Percentiles rank a stretch among this genome's conserved stretches.
Evolutionary conservation across 2,888 invertebrate genomes (phyloP).

Genomic region (Tuta absoluta): DNA sequence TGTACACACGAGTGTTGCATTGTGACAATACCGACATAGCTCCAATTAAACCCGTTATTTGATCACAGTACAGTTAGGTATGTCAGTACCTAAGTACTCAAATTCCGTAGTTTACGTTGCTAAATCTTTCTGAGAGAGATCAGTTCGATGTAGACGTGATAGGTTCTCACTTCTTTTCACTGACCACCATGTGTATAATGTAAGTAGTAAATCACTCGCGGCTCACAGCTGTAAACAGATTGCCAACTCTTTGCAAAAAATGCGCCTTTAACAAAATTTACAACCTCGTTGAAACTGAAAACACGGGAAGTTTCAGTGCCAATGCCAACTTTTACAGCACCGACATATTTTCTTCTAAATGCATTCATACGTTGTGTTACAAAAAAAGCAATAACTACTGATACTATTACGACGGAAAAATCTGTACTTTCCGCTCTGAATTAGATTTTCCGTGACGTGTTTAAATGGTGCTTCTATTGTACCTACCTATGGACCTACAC

Average conservation of each 20-base stretch:
- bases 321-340: conserved; percentile 40
- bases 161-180: too few relatives aligned
- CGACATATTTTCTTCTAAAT: conserved; percentile 12
- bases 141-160: conserved; percentile 44
- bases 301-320: conserved; percentile 47
- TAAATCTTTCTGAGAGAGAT: conserved; percentile 3
- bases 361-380: neutral
- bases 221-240: conserved; percentile 64
- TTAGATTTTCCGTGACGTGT: conserved; percentile 1
- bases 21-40: conserved; percentile 9
- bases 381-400: neutral
- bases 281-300: conserved; percentile 57
- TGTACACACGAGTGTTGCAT: neutral
- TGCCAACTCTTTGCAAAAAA: conserved; percentile 59
- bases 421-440: neutral
- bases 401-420: conserved; percentile 2
- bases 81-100: neutral
- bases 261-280: conserved; percentile 50
- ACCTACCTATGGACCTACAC: too few relatives aligned
- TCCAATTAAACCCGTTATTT: neutral
- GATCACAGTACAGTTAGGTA: neutral
- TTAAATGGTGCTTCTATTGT: neutral
- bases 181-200: conserved; percentile 47
- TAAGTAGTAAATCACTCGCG: conserved; percentile 59
- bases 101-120: neutral